These are phyloP conservation scores for Caiman crocodilus DNA, from an alignment of 2,797 vertebrate species.

Conservation along the genomic window DNA sequence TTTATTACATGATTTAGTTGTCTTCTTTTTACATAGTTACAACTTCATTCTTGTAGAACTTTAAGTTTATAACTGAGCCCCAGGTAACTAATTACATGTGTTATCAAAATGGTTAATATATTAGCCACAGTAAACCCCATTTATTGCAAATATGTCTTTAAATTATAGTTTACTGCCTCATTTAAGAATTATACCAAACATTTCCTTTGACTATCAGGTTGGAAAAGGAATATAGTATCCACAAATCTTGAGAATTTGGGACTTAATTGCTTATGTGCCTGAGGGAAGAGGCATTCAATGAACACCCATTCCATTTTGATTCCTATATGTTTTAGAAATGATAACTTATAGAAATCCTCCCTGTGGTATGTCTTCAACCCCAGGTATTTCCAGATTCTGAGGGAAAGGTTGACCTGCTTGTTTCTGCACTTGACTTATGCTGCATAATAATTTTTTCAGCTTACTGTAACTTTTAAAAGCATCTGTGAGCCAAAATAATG, in stretches of 20 bases:
- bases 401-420: background rate
- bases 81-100: constrained; percentile 35
- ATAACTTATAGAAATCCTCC: background rate
- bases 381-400: background rate
- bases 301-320: fast-evolving
- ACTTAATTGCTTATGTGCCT: background rate
- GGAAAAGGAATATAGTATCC: background rate
- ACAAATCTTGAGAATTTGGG: background rate
- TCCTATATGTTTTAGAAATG: background rate
- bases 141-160: constrained; percentile 11
- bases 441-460: background rate
- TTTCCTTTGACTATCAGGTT: fast-evolving
- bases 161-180: background rate
- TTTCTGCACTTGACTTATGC: background rate
- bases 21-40: background rate
- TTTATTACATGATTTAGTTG: background rate
- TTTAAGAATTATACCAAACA: background rate
- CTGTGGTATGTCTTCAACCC: background rate
- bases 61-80: constrained; percentile 18
- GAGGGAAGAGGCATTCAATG: background rate
- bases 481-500: no score
- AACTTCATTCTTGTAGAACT: no score
- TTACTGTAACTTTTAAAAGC: background rate
- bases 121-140: constrained; percentile 10
- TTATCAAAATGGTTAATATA: constrained; percentile 65